Evolutionary conservation across 2,797 vertebrate genomes (phyloP).

Genomic region (Onychomys arenicola): DNA sequence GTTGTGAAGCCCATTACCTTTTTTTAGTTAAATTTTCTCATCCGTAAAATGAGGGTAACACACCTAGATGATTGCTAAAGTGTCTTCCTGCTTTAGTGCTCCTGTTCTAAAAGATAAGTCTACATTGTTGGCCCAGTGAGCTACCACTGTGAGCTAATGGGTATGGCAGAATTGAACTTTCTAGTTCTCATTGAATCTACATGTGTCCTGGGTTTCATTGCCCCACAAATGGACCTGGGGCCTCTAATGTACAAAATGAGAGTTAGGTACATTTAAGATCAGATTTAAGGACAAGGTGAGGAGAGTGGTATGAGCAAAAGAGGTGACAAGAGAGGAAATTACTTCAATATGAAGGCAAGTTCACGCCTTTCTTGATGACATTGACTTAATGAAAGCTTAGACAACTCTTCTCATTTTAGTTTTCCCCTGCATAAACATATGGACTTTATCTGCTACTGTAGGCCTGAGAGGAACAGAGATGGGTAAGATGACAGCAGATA

Average conservation of each 20-base stretch:
- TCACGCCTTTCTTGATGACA: background rate
- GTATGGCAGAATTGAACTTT: slow-evolving; percentile 34
- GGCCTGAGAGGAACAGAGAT: background rate
- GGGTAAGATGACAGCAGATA: background rate
- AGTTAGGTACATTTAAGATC: background rate
- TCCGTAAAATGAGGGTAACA: slow-evolving; percentile 51
- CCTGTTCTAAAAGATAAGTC: slow-evolving; percentile 21
- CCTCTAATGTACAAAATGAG: slow-evolving; percentile 37
- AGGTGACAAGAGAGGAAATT: background rate
- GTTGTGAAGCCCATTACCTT: background rate
- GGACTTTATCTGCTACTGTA: background rate
- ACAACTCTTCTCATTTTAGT: background rate
- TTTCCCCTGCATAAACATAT: background rate
- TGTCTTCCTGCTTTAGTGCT: background rate
- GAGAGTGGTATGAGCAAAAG: background rate
- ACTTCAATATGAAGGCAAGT: background rate
- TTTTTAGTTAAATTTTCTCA: slow-evolving; percentile 49
- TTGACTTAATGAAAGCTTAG: background rate
- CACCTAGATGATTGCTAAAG: background rate
- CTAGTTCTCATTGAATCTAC: slow-evolving; percentile 4
- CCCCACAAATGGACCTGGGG: background rate
- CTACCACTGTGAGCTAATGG: slow-evolving; percentile 63
- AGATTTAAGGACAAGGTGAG: background rate
- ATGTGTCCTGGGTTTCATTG: slow-evolving; percentile 25
- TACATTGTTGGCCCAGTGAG: background rate